Evolutionary conservation across 2,888 invertebrate species (phyloP).

Genomic region (Ectobius pallidus): DNA sequence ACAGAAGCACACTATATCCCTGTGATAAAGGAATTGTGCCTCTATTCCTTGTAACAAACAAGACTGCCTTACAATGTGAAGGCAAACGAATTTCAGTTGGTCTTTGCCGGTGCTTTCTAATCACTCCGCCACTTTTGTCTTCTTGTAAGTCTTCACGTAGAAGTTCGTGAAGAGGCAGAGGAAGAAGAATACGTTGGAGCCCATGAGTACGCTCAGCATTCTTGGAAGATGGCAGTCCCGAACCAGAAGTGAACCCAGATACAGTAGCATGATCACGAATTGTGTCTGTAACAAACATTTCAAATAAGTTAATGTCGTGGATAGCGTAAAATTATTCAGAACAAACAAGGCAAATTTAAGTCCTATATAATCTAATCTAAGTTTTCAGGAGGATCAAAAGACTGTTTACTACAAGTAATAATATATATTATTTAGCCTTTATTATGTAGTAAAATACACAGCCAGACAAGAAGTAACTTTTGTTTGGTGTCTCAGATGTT

Average conservation of each 20-base stretch:
- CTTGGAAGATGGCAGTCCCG: conserved; percentile 64
- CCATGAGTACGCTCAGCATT: conserved; percentile 62
- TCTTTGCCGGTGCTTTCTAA: not conserved
- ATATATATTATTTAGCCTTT: not conserved
- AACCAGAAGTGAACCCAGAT: conserved; percentile 61
- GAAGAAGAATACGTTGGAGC: conserved; percentile 61
- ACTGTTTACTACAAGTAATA: not conserved
- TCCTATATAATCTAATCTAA: not conserved
- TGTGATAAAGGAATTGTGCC: too few species aligned
- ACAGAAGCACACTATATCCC: too few species aligned
- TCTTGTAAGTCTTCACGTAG: conserved; percentile 62
- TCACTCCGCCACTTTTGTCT: conserved; percentile 45
- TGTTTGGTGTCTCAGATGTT: too few species aligned
- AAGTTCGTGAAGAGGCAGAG: conserved; percentile 65
- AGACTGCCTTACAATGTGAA: too few species aligned
- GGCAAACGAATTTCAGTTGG: not conserved
- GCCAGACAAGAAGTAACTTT: too few species aligned
- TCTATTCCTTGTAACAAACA: too few species aligned
- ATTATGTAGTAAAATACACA: not conserved
- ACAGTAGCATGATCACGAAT: conserved; percentile 69
- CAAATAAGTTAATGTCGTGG: not conserved
- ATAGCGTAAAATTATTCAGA: not conserved
- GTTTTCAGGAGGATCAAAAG: not conserved
- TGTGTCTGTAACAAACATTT: conserved; percentile 60
- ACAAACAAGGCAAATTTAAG: too few species aligned